These are phyloP conservation scores for Catalaphyllia jardinei DNA, from an alignment of 64 coral and sea anemone species.

Conservation along the genomic window DNA sequence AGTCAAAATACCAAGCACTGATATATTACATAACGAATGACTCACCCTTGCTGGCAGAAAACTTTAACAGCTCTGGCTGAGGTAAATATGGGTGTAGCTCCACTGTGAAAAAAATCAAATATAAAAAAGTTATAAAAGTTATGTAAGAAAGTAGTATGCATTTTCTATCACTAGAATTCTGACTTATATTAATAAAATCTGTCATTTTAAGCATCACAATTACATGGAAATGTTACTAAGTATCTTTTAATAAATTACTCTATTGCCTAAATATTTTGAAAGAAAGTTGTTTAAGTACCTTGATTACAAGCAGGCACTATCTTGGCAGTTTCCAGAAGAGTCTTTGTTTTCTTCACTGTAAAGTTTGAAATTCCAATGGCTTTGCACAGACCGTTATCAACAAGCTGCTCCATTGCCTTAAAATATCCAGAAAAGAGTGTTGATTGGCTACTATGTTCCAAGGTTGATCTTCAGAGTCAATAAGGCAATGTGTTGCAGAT, in stretches of 20 bases:
- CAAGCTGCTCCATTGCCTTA: constrained; percentile 84
- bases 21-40: neutral
- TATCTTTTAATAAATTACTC: too few relatives aligned
- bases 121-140: too few relatives aligned
- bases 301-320: constrained; percentile 77
- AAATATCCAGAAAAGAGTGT: neutral
- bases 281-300: neutral
- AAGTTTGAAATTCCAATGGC: constrained; percentile 86
- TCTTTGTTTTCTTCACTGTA: constrained; percentile 29
- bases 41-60: constrained; percentile 54
- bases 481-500: too few relatives aligned
- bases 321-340: constrained; percentile 54
- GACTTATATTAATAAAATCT: too few relatives aligned
- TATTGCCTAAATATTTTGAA: too few relatives aligned
- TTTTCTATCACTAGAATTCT: too few relatives aligned
- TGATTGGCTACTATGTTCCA: too few relatives aligned
- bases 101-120: constrained; percentile 11
- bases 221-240: too few relatives aligned
- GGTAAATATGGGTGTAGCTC: constrained; percentile 68
- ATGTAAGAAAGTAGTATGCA: too few relatives aligned
- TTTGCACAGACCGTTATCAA: constrained; percentile 69
- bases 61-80: constrained; percentile 52
- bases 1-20: neutral
- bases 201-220: too few relatives aligned
- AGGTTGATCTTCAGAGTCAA: too few relatives aligned